Conservation (phyloP, 1,140 invertebrate genomes). For the Atta colombica region DNA sequence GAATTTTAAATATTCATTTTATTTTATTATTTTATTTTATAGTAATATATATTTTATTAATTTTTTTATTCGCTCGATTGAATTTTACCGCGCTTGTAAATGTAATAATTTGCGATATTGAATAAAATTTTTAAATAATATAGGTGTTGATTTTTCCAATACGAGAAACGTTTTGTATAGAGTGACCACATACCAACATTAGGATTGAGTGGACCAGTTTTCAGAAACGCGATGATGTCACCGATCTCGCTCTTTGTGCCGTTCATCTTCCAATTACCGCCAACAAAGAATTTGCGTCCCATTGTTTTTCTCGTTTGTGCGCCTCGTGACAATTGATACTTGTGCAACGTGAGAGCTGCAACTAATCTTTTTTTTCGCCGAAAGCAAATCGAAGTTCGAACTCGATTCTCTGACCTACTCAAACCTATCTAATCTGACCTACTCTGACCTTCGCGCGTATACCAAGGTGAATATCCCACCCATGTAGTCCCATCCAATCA, state of each 20-base stretch:
- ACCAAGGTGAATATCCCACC: conserved; percentile 38
- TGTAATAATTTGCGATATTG: background rate
- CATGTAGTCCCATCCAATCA: no score
- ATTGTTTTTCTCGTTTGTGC: conserved; percentile 81
- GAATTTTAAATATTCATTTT: background rate
- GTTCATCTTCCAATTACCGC: conserved; percentile 99
- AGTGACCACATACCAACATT: conserved; percentile 91
- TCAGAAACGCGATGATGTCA: conserved; percentile 94
- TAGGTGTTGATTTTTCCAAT: background rate
- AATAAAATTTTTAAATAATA: background rate
- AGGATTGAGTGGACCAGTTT: conserved; percentile 91
- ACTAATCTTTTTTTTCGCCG: conserved; percentile 75
- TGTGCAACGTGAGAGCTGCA: background rate
- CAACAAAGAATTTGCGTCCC: conserved; percentile 98
- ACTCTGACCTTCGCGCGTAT: conserved; percentile 22
- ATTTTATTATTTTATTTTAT: background rate
- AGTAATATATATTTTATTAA: background rate
- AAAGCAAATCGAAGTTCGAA: background rate
- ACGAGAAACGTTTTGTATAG: background rate
- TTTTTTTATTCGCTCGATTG: background rate
- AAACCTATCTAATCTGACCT: background rate
- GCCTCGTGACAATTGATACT: background rate
- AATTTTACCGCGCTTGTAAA: background rate
- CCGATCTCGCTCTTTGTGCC: conserved; percentile 92
- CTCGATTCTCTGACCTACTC: background rate